Base-by-base conservation (phyloP, 2,113 vertebrate genomes). In the Clarias magur region DNA sequence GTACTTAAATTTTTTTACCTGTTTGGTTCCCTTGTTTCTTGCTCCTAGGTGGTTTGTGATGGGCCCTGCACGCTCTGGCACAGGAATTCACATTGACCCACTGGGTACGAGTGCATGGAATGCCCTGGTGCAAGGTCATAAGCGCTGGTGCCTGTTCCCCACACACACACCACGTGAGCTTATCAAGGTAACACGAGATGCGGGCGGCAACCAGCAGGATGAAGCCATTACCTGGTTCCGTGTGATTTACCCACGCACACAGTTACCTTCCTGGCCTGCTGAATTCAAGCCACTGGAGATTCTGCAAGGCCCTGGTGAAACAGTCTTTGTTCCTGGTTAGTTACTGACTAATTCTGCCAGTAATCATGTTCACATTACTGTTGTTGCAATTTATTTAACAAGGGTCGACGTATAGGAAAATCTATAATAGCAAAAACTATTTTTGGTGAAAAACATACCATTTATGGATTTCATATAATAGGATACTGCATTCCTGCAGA, bases 171-270 rank as follows among this genome's bases (percentile, higher is more conserved):
- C 98, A 56, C 94, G 98, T 1, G 98, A 99, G 88, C 96, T 99
- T 83, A 99, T 99, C 94, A 99, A 99, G 89, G 97, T 99, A 92
- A 97, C 96, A 0, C 92, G 98, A 2, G 98, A 99, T 3, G 98
- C 98, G n/a, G 98, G 98, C 0, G 98, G 98, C 6, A 99, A 97
- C 92, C 98, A 99, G 93, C 98, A 99, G 93, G 98, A 99, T 0
- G 98, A 99, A 91, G 98, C 98, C 3, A 97, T 99, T 91, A 99
- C 98, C 82, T 99, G 98, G 98, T 99, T 99, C 94, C 97, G 87
- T 0, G 93, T 97, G 87, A 96, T 99, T 53, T 98, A 99, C 5
- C 98, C 98, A 1, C 95, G 97, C 21, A 98, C 98, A 0, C 97
- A 98, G 94, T 96, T 97, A 62, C 93, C 97, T 4, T 96, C 94